Base-by-base conservation (phyloP, 2,113 vertebrate species). In the Oryzias curvinotus region DNA sequence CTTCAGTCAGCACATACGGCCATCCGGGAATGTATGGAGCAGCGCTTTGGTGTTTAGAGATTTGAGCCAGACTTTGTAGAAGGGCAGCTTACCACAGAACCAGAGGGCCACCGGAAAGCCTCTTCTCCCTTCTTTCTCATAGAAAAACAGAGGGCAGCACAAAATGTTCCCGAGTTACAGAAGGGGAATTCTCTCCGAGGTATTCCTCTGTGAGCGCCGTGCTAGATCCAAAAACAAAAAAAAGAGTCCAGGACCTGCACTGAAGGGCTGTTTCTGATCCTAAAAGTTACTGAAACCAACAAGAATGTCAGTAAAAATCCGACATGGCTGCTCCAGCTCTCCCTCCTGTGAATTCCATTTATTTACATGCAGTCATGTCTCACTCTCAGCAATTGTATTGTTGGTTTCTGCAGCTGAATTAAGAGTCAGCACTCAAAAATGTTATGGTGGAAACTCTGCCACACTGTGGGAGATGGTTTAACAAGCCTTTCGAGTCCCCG, bases 81-180 rank as follows among this genome's bases (percentile, higher is more conserved):
- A 83, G 84, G 71, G 30, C 10, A 69, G 76, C 65, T 73, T 23
- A 21, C 65, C 48, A 30, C 52, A 25, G 54, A 77, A 52, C 75
- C 76, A 72, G 30, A 81, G 69, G 68, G 71, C 47, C 51, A 1
- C 4, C 62, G 58, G 59, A 71, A 56, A 15, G 5, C 28, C 12
- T 14, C 30, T 25, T 47, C 17, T 16, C 21, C 42, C 28, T 41
- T 53, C 17, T 66, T n/a, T 62, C 71, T 71, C 54, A 50, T 13
- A 53, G 54, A 55, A 71, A 72, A 78, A 64, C 57, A 69, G 59
- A 61, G 54, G 51, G 46, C 8, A 3, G 78, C 52, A 78, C 76
- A 82, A 52, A 81, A 73, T 79, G 74, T 85, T 79, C 78, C 68
- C 46, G 68, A 46, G 58, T 65, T 85, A 61, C 52, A 77, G 65